Conservation (phyloP, 2,113 vertebrate species). For the Oriolus oriolus region DNA sequence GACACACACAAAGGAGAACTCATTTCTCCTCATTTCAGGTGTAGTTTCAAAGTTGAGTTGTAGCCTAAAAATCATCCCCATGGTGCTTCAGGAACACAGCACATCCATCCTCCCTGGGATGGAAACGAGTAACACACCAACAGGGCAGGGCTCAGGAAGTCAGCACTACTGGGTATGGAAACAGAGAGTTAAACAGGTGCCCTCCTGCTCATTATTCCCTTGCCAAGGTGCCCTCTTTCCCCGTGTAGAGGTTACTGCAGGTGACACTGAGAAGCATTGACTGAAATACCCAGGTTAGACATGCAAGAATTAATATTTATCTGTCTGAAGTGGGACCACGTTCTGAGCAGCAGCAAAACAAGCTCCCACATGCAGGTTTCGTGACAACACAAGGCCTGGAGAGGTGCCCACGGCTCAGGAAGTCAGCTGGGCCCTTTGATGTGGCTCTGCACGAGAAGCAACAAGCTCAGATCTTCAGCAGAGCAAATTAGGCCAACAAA, state of each 20-base stretch:
- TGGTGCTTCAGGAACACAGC: rapidly evolving
- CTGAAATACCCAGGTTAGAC: not conserved
- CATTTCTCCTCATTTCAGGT: not conserved
- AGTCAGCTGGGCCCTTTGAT: not conserved
- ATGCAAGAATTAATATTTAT: not conserved
- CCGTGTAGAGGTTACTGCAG: rapidly evolving
- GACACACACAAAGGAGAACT: not conserved
- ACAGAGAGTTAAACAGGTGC: rapidly evolving
- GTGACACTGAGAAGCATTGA: not conserved
- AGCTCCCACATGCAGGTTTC: not conserved
- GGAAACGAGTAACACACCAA: rapidly evolving
- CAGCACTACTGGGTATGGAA: rapidly evolving
- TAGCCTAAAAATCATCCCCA: not conserved
- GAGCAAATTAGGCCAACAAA: not conserved
- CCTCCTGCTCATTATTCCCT: rapidly evolving
- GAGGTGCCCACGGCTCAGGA: not conserved
- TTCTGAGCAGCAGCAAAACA: not conserved
- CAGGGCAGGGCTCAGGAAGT: not conserved
- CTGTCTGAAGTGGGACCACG: not conserved
- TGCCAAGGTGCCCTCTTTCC: not conserved
- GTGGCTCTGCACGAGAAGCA: not conserved
- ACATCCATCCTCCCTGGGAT: not conserved
- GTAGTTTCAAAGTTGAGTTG: not conserved
- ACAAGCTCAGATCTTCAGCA: not conserved
- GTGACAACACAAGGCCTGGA: not conserved